These are phyloP conservation scores for Epinephelus malabaricus DNA, from an alignment of 2,797 vertebrate species.

Conservation along the genomic window DNA sequence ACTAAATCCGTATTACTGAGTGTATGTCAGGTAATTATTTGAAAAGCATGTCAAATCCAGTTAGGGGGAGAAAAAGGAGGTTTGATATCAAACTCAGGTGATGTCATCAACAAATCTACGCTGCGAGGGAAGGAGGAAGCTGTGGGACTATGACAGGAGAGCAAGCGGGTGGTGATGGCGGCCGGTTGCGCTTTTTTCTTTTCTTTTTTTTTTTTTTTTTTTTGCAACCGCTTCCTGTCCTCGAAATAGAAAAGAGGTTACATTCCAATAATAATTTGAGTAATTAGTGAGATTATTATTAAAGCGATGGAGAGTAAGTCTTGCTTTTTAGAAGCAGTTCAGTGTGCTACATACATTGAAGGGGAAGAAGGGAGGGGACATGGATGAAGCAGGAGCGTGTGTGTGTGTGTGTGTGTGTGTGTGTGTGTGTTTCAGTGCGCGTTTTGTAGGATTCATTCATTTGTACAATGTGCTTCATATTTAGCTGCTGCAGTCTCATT, in stretches of 20 bases:
- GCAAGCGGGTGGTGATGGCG: constrained; percentile 9
- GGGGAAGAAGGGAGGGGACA: background rate
- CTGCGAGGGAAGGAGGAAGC: constrained; percentile 24
- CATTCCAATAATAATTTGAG: constrained; percentile 85
- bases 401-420: constrained; percentile 10
- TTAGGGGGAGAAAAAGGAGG: constrained; percentile 24
- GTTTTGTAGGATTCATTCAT: constrained; percentile 12
- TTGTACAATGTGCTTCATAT: constrained; percentile 50
- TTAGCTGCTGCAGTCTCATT: constrained; percentile 13
- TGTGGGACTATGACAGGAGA: constrained; percentile 20
- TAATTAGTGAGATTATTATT: constrained; percentile 84
- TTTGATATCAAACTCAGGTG: constrained; percentile 56
- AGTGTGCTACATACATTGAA: constrained; percentile 81
- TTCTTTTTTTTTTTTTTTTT: constrained; percentile 18
- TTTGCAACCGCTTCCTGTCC: constrained; percentile 58
- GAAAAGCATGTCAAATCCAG: constrained; percentile 43
- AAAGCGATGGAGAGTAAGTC: constrained; percentile 63
- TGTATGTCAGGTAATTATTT: constrained; percentile 36
- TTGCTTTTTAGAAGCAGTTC: constrained; percentile 75
- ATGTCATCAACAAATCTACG: constrained; percentile 40
- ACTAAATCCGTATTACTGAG: constrained; percentile 34
- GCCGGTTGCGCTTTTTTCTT: constrained; percentile 33
- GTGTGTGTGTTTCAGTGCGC: constrained; percentile 13
- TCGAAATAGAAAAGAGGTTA: constrained; percentile 88
- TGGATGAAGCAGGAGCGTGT: constrained; percentile 14